Evolutionary conservation across 2,113 vertebrate species (phyloP), one percentile per base, ranked within the genome.

Genomic region (Psittacula cyanocephala): DNA sequence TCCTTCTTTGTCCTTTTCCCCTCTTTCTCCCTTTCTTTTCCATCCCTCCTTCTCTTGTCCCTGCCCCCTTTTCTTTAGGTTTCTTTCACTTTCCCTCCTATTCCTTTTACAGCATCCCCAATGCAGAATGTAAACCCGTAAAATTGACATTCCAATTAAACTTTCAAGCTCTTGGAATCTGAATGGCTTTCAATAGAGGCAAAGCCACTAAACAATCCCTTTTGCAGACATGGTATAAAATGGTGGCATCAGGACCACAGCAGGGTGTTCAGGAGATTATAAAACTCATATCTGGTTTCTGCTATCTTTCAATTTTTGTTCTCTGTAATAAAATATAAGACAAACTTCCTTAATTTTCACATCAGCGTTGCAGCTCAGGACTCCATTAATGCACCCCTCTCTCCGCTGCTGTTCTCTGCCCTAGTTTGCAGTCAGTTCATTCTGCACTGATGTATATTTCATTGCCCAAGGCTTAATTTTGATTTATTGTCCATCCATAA

Each of bases 401-500:
- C 97, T 97, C 97, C 86, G 95, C 96, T 95, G 98, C 96, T 98
- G 98, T 98, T 98, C 98, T 98, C 97, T 98, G 98, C 98, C 98
- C 98, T 98, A 98, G 98, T 98, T 98, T 98, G 98, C 98, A 98
- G 98, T 99, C 99, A 98, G 97, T 98, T 98, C 98, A 98, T 98
- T 98, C 98, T 95, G 96, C 98, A 98, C 98, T 99, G 99, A 99
- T 99, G 99, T 99, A 99, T 99, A 99, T 99, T 99, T 99, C 98
- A 99, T 99, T 99, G 99, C 99, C 99, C 99, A 98, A 98, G 95
- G 98, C 99, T 99, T 99, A 99, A 99, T 99, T 99, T 99, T 99
- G 99, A 99, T 99, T 99, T 99, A 99, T 99, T 99, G 99, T 99
- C 99, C 99, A 98, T 99, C 98, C 99, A 99, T 99, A 99, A 99